Percentiles rank a stretch among this genome's conserved stretches.
phyloP scores from a whole-genome alignment of 1,140 invertebrate genomes.

The Lerema accius region DNA sequence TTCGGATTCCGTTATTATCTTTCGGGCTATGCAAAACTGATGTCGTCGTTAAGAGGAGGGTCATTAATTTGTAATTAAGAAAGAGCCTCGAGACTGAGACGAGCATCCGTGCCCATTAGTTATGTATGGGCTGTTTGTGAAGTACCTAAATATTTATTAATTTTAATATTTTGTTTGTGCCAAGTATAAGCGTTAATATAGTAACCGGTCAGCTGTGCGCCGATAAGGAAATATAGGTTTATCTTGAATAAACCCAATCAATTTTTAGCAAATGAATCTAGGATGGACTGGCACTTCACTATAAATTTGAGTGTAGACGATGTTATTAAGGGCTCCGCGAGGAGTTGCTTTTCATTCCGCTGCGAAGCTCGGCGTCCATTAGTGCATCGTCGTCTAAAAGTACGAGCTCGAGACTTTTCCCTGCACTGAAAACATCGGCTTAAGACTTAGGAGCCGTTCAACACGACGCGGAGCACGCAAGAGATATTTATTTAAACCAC shows the following conservation, averaged over 20 bases:
- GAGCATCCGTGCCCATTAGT: no score
- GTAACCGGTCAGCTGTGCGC: no score
- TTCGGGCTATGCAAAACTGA: conserved; percentile 52
- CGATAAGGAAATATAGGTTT: no score
- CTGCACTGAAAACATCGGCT: conserved; percentile 12
- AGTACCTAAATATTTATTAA: no score
- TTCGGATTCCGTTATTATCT: background rate
- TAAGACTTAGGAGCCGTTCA: conserved; percentile 1
- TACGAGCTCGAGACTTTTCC: conserved; percentile 22
- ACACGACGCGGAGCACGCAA: background rate
- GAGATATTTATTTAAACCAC: background rate
- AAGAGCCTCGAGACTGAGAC: no score
- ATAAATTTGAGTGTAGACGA: background rate
- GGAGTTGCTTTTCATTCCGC: conserved; percentile 5
- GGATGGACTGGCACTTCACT: background rate
- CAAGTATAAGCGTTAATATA: no score
- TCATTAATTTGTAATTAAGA: background rate
- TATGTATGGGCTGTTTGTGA: no score
- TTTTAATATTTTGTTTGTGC: no score
- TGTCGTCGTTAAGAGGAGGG: conserved; percentile 50
- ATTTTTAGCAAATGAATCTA: no score
- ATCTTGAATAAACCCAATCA: no score
- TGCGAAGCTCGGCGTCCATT: conserved; percentile 15
- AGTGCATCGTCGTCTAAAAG: conserved; percentile 16
- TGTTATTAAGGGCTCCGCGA: conserved; percentile 12